phyloP scores from a whole-genome alignment of 2,113 vertebrate species.

The Cyanoramphus novaezelandiae region DNA sequence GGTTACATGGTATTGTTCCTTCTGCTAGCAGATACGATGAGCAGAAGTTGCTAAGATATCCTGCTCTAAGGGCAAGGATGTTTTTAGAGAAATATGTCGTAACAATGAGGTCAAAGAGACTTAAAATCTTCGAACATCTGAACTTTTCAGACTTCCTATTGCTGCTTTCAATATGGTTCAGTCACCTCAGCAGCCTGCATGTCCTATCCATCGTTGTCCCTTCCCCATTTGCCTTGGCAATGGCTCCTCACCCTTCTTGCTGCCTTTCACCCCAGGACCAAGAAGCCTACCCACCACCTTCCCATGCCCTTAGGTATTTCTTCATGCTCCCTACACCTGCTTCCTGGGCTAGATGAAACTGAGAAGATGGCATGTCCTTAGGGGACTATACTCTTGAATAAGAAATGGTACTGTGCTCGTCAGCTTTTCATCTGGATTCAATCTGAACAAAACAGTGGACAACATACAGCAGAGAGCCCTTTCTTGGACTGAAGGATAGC shows the following conservation, averaged over 20 bases:
- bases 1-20: neutral
- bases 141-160: neutral
- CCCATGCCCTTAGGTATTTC: neutral
- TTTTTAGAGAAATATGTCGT: neutral
- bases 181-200: neutral
- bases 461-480: neutral
- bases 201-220: neutral
- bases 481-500: neutral
- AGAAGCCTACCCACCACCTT: neutral
- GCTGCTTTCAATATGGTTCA: neutral
- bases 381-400: neutral
- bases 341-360: neutral
- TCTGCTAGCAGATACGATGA: neutral
- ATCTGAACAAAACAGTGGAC: neutral
- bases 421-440: neutral
- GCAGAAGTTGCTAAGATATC: neutral
- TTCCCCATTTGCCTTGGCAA: neutral
- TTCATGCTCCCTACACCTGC: neutral
- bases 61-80: neutral
- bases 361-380: neutral
- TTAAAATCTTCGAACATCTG: neutral
- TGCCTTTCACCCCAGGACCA: rapidly evolving
- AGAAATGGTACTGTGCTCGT: neutral
- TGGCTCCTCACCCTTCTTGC: neutral
- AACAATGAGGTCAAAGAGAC: neutral